These are phyloP conservation scores for Byasa hedistus DNA, from an alignment of 2,888 invertebrate species.

Conservation along the genomic window DNA sequence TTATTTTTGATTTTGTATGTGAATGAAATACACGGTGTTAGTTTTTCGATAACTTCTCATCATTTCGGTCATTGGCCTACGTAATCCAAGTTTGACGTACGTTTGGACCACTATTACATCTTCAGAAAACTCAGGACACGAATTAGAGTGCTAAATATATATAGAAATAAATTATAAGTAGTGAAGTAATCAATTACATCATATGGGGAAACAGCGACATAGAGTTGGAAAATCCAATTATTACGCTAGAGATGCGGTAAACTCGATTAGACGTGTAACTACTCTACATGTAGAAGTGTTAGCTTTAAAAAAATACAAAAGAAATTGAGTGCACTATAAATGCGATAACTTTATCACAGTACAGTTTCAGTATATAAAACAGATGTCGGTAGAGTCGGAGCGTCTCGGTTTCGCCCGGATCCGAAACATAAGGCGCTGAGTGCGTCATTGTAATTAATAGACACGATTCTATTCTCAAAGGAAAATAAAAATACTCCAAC, in stretches of 20 bases:
- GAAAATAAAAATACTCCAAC: constrained; percentile 68
- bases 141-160: too few species aligned
- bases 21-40: too few species aligned
- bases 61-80: too few species aligned
- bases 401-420: constrained; percentile 43
- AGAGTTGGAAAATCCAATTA: neutral
- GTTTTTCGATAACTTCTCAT: too few species aligned
- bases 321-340: constrained; percentile 23
- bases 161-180: neutral
- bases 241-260: neutral
- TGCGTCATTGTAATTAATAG: constrained; percentile 78
- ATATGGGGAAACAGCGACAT: too few species aligned
- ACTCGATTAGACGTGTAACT: neutral
- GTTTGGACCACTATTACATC: too few species aligned
- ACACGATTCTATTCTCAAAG: constrained; percentile 70
- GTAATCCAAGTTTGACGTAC: too few species aligned
- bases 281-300: neutral
- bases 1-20: too few species aligned
- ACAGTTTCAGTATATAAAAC: constrained; percentile 48
- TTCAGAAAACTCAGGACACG: too few species aligned
- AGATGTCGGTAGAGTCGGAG: constrained; percentile 52
- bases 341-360: constrained; percentile 36
- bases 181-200: neutral
- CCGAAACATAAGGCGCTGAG: constrained; percentile 49
- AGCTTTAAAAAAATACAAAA: constrained; percentile 3